phyloP scores from a whole-genome alignment of 2,797 vertebrate species.

The Phoxinus dragarum region DNA sequence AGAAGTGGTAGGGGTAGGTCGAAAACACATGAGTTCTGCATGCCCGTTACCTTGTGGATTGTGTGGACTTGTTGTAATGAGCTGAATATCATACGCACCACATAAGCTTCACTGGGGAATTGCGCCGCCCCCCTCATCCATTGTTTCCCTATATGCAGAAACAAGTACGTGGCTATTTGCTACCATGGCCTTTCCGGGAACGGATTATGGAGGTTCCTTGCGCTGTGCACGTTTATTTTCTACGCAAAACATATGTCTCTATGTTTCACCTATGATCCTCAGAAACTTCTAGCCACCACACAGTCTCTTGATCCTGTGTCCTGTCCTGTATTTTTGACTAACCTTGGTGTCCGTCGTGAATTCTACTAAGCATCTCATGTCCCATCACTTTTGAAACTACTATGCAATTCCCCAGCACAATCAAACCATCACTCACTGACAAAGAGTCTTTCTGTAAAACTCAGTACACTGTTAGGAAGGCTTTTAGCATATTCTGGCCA shows the following conservation, averaged over 20 bases:
- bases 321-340: not conserved
- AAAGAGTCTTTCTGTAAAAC: not conserved
- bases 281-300: not conserved
- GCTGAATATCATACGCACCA: not conserved
- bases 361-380: slow-evolving; percentile 1
- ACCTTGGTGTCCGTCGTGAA: not conserved
- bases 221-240: not conserved
- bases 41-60: not conserved
- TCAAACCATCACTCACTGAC: not conserved
- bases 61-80: not conserved
- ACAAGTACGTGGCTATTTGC: not conserved
- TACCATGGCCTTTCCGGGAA: not conserved
- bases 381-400: not conserved
- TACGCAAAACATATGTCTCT: not conserved
- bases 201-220: not conserved
- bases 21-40: not conserved
- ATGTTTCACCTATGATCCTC: not conserved
- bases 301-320: not conserved
- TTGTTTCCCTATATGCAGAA: not conserved
- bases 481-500: not conserved
- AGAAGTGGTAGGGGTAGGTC: not conserved
- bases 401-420: not conserved
- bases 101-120: not conserved
- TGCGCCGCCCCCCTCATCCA: not conserved
- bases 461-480: not conserved